Evolutionary conservation across 2,888 invertebrate species (phyloP).

Genomic region (Noctua janthina): DNA sequence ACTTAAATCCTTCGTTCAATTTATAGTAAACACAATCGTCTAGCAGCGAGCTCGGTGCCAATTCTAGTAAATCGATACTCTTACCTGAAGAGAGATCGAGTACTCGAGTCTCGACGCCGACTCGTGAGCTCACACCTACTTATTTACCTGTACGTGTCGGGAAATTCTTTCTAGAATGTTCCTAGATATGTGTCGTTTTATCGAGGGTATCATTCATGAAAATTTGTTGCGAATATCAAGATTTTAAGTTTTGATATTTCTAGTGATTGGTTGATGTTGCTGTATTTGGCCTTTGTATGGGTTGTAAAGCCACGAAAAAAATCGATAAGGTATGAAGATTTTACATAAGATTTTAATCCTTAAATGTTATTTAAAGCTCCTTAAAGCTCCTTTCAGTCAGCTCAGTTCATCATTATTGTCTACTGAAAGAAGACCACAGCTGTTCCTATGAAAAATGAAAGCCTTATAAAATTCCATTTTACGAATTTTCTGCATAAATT

Average conservation of each 20-base stretch:
- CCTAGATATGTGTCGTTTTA: background rate
- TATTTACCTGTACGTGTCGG: slow-evolving; percentile 43
- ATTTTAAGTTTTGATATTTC: background rate
- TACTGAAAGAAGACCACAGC: background rate
- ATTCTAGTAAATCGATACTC: slow-evolving; percentile 52
- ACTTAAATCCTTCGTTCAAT: slow-evolving; percentile 33
- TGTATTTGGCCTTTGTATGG: background rate
- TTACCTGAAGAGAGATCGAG: slow-evolving; percentile 42
- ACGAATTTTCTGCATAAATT: background rate
- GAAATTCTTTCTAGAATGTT: slow-evolving; percentile 13
- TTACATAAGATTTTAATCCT: background rate
- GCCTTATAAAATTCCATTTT: background rate
- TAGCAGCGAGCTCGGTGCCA: slow-evolving; percentile 25
- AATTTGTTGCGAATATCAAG: background rate
- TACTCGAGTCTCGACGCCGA: slow-evolving; percentile 23
- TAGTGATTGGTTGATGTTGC: background rate
- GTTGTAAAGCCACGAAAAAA: too few relatives aligned
- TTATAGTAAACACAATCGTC: slow-evolving; percentile 51
- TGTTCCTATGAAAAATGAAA: background rate
- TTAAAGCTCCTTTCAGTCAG: background rate
- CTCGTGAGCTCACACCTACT: slow-evolving; percentile 34
- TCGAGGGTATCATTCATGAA: background rate
- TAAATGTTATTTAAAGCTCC: background rate
- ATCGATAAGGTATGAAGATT: background rate
- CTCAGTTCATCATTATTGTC: background rate